Conservation (phyloP, 1,140 invertebrate genomes). For the roundworm (Caenorhabditis elegans) region WBcel235 BX284606.5:16472001-16472500, state of each 20-base stretch:
- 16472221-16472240: neutral
- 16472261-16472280: neutral
- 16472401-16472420: neutral
- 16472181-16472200: neutral
- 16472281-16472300: neutral
- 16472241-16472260: neutral
- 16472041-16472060: neutral
- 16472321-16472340: neutral
- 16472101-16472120: neutral
- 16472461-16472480: too few species aligned
- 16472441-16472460: too few species aligned
- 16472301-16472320: too few species aligned
- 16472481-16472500: too few species aligned
- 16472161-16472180: neutral
- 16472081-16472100: neutral
- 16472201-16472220: neutral
- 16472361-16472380: neutral
- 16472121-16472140: neutral
- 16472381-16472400: neutral
- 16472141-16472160: neutral
- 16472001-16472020: neutral
- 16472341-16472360: neutral
- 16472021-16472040: neutral
- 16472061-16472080: neutral
- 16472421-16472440: neutral